Conservation (phyloP, 2,113 vertebrate genomes). For the Heptranchias perlo region DNA sequence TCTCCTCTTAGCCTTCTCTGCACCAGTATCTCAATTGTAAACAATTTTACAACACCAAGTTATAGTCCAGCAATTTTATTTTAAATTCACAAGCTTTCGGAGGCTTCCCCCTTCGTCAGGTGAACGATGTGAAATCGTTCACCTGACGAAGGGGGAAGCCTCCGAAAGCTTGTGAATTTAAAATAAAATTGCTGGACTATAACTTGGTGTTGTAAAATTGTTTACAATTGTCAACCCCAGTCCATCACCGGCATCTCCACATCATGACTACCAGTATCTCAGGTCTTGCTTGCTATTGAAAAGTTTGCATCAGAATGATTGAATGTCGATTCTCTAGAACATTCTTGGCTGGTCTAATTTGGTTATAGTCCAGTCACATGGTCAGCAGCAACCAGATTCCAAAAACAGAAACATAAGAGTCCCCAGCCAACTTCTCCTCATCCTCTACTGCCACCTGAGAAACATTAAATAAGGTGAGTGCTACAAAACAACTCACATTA, state of each 20-base stretch:
- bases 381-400: not conserved
- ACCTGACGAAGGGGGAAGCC: no score
- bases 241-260: no score
- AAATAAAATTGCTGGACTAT: no score
- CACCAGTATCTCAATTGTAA: not conserved
- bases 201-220: no score
- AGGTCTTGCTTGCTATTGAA: not conserved
- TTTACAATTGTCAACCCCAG: no score
- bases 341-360: not conserved
- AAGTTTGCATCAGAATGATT: not conserved
- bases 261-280: not conserved
- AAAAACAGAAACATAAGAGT: not conserved
- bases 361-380: not conserved
- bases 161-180: no score
- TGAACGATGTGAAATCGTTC: no score
- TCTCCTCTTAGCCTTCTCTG: not conserved
- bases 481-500: not conserved
- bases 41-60: no score
- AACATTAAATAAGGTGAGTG: not conserved
- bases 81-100: no score
- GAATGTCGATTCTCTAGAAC: not conserved
- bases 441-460: not conserved
- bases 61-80: no score
- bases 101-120: no score
- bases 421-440: not conserved